Evolutionary conservation across 30 jellyfish, hydroid and myxozoan genomes (phyloP).

Genomic region (Aurelia sp.): DNA sequence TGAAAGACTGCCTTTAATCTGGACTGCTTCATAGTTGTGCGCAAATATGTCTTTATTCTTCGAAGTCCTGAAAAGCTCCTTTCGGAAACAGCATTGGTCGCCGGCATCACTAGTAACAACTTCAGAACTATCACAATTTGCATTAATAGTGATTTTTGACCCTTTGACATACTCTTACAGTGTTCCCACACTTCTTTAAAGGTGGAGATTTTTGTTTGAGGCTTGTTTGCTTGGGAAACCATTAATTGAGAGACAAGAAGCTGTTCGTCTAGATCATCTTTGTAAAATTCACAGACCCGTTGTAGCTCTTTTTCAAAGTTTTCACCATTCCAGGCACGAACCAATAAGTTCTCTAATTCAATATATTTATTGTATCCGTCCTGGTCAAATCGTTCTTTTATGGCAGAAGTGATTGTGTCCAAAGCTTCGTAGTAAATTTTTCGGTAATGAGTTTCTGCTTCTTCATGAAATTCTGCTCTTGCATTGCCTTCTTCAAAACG

Average conservation of each 20-base stretch:
- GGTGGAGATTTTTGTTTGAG: background rate
- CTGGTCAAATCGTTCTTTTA: constrained; percentile 33
- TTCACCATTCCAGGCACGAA: constrained; percentile 6
- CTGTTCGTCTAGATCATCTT: constrained; percentile 5
- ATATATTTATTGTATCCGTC: background rate
- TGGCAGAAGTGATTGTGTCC: background rate
- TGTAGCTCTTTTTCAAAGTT: background rate
- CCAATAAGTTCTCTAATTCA: constrained; percentile 8
- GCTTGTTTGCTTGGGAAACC: constrained; percentile 14
- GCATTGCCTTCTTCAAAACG: constrained; percentile 16
- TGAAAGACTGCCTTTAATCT: too few relatives aligned
- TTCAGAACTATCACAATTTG: constrained; percentile 3
- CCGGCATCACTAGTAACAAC: constrained; percentile 60
- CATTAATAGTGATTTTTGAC: too few relatives aligned
- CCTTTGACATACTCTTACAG: background rate
- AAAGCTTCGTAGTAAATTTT: constrained; percentile 14
- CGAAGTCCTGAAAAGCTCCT: constrained; percentile 52
- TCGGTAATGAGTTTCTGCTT: background rate
- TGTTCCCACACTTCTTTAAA: constrained; percentile 1
- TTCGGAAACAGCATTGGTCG: constrained; percentile 49
- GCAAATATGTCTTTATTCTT: constrained; percentile 27
- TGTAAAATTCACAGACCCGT: background rate
- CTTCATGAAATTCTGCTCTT: background rate
- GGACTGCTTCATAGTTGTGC: constrained; percentile 40
- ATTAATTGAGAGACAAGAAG: background rate